A percentile compares a stretch with the other conserved stretches of the same genome.
Evolutionary conservation across 2,888 invertebrate species (phyloP).

Genomic region (Rotaria magnacalcarata): DNA sequence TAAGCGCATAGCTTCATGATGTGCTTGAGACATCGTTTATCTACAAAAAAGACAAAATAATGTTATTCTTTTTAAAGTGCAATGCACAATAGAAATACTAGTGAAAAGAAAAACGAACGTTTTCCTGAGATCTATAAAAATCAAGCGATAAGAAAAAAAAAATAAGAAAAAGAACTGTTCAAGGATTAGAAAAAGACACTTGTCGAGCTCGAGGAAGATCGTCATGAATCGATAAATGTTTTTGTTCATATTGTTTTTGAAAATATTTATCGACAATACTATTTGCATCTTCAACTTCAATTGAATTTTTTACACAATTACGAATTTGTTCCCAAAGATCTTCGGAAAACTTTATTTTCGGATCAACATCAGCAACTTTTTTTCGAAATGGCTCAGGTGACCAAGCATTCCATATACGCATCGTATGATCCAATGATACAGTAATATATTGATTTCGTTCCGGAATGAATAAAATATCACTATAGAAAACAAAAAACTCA

Average conservation of each 20-base stretch:
- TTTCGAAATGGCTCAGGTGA: slow-evolving; percentile 49
- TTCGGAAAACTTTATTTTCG: neutral
- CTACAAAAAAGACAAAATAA: neutral
- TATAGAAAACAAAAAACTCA: neutral
- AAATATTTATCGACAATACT: slow-evolving; percentile 21
- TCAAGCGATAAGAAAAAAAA: neutral
- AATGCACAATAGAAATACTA: neutral
- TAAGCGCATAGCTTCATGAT: neutral
- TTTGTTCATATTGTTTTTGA: slow-evolving; percentile 18
- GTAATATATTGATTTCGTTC: slow-evolving; percentile 58
- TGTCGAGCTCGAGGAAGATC: neutral
- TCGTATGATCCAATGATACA: slow-evolving; percentile 57
- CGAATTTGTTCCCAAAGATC: slow-evolving; percentile 33
- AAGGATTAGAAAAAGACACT: neutral
- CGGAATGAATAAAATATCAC: slow-evolving; percentile 55
- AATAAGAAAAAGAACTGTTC: neutral
- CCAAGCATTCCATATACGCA: slow-evolving; percentile 59
- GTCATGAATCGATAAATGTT: neutral
- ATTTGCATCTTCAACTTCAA: slow-evolving; percentile 38
- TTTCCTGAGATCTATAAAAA: neutral
- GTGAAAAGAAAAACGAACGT: neutral
- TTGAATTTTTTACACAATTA: slow-evolving; percentile 21
- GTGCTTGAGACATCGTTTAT: neutral
- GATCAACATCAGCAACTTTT: neutral
- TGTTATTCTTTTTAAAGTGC: neutral